Conservation (phyloP, 2,888 invertebrate genomes). For the Acanthococcus lagerstroemiae region DNA sequence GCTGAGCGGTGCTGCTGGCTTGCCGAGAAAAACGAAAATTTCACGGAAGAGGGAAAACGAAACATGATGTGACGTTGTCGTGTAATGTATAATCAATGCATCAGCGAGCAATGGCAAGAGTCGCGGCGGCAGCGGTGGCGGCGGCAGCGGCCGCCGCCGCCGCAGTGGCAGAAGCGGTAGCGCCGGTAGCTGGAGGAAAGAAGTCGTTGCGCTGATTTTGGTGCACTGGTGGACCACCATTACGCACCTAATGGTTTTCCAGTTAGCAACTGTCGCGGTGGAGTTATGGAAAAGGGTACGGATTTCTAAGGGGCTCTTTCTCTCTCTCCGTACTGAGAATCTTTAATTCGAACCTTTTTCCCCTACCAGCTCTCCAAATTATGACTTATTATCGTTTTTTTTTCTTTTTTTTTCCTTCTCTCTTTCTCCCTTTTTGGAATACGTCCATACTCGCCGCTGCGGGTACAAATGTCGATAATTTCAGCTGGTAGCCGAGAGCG, state of each 20-base stretch:
- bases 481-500: neutral
- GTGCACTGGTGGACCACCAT: constrained; percentile 29
- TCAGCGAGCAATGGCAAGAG: constrained; percentile 23
- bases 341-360: constrained; percentile 21
- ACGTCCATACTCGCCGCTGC: neutral
- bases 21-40: neutral
- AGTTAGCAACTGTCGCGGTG: constrained; percentile 30
- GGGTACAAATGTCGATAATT: constrained; percentile 18
- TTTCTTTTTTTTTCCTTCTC: neutral
- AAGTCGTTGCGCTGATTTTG: constrained; percentile 30
- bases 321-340: constrained; percentile 11
- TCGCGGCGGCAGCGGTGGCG: constrained; percentile 3
- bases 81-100: constrained; percentile 30
- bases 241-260: constrained; percentile 30
- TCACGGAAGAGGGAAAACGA: constrained; percentile 15
- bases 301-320: constrained; percentile 18
- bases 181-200: constrained; percentile 23
- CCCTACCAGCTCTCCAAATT: constrained; percentile 17
- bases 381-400: constrained; percentile 28
- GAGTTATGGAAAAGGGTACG: constrained; percentile 28
- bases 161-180: neutral
- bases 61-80: constrained; percentile 30
- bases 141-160: constrained; percentile 4
- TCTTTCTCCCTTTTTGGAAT: neutral
- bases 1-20: neutral